Conservation (phyloP, 2,113 vertebrate genomes). For the Gambusia affinis region DNA sequence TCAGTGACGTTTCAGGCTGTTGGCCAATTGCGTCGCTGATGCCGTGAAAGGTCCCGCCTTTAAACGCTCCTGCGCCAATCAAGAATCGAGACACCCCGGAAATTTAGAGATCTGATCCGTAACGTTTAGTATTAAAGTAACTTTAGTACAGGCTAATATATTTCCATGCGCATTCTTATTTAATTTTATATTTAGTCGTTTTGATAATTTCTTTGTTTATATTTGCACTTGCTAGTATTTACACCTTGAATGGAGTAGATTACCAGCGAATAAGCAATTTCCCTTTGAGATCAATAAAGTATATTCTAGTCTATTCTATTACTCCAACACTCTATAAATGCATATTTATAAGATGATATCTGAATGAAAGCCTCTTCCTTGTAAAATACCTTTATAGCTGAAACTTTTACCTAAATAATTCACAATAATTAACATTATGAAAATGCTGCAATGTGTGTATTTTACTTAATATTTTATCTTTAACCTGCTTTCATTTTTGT, state of each 20-base stretch:
- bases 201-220: too few relatives aligned
- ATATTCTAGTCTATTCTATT: neutral
- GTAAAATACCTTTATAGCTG: neutral
- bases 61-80: constrained; percentile 33
- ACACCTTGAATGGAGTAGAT: too few relatives aligned
- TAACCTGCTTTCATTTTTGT: neutral
- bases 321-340: neutral
- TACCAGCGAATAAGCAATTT: too few relatives aligned
- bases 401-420: neutral
- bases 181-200: too few relatives aligned
- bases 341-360: neutral
- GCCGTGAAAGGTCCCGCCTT: constrained; percentile 52
- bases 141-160: neutral
- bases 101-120: neutral
- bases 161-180: too few relatives aligned
- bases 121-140: neutral
- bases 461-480: too few relatives aligned
- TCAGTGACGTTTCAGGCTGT: constrained; percentile 51
- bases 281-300: too few relatives aligned
- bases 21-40: constrained; percentile 50
- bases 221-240: too few relatives aligned
- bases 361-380: neutral
- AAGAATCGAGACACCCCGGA: constrained; percentile 13
- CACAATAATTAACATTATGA: too few relatives aligned
- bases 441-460: too few relatives aligned